Conservation (phyloP, 2,888 invertebrate species). For the Lingula anatina region DNA sequence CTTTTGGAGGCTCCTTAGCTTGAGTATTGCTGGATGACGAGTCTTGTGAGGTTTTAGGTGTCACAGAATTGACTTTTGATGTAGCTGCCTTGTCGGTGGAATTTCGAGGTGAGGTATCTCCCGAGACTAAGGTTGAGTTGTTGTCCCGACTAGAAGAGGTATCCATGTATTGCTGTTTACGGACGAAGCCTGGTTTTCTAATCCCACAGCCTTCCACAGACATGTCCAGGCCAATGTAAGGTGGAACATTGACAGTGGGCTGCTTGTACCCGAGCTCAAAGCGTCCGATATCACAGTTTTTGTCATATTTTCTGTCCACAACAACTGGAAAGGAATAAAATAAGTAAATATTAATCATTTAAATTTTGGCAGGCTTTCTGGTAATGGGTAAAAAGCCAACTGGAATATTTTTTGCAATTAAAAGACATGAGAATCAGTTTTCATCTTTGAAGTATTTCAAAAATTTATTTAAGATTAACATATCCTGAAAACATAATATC, state of each 20-base stretch:
- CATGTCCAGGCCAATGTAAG: constrained; percentile 50
- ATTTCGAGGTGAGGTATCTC: background rate
- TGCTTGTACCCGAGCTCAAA: constrained; percentile 52
- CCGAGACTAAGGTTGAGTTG: background rate
- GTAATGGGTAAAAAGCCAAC: background rate
- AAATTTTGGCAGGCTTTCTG: background rate
- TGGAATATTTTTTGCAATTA: too few species aligned
- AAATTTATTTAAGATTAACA: too few species aligned
- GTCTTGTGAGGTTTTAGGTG: too few species aligned
- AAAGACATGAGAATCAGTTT: too few species aligned
- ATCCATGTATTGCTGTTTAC: background rate
- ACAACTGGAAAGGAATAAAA: constrained; percentile 40
- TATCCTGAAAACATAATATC: too few species aligned
- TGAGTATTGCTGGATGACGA: too few species aligned
- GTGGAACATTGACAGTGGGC: constrained; percentile 45
- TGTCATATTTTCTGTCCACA: constrained; percentile 46
- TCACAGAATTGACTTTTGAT: too few species aligned
- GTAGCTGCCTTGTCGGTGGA: background rate
- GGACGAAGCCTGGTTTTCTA: constrained; percentile 15
- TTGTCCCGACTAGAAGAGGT: background rate
- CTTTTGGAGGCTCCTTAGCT: too few species aligned
- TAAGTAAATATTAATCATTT: background rate
- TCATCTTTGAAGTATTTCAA: too few species aligned
- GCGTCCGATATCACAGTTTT: constrained; percentile 46
- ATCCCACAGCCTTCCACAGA: constrained; percentile 37